Base-by-base conservation (phyloP, 2,113 vertebrate genomes). In the Bubo scandiacus region DNA sequence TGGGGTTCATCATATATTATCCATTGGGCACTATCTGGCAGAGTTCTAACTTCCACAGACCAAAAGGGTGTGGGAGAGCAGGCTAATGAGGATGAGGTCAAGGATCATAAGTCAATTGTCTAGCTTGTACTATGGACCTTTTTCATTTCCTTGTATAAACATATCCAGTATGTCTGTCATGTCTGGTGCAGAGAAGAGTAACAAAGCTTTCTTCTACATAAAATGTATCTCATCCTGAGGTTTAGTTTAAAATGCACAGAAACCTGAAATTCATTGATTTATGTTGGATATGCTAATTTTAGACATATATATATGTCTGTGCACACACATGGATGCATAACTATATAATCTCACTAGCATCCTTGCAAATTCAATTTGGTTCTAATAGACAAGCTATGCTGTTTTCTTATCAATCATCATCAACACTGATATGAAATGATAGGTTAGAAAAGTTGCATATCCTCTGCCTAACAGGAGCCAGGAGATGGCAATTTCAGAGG, bases 321-420 rank as follows among this genome's bases (percentile, higher is more conserved):
- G 49, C 25, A 71, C 29, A 26, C 11, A 7, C 32, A 29, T 40
- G 30, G 34, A 71, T 72, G 23, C n/a, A 20, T 49, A 94, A 40
- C 42, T 55, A 10, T 42, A 58, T 43, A 89, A 79, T 89, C 43
- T 87, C 59, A 63, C 43, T n/a, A 77, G 47, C 49, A 79, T 17
- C 66, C 81, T 87, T 91, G 61, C 30, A 89, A 94, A 91, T 95
- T 79, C 73, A 72, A 51, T 92, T 96, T 92, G 5, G 34, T 87
- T 90, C 52, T 91, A 87, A 68, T 89, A 89, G 61, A 36, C 26
- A 81, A 92, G 38, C 43, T 47, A 15, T 52, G 26, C 18, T 89
- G 57, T 81, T 81, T 94, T 79, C 57, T 61, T 84, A 57, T 85
- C 80, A 96, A 72, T 96, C 87, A 79, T 91, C 78, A 92, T 91